Conservation (phyloP, 2,888 invertebrate species). For the Andrena marginata region DNA sequence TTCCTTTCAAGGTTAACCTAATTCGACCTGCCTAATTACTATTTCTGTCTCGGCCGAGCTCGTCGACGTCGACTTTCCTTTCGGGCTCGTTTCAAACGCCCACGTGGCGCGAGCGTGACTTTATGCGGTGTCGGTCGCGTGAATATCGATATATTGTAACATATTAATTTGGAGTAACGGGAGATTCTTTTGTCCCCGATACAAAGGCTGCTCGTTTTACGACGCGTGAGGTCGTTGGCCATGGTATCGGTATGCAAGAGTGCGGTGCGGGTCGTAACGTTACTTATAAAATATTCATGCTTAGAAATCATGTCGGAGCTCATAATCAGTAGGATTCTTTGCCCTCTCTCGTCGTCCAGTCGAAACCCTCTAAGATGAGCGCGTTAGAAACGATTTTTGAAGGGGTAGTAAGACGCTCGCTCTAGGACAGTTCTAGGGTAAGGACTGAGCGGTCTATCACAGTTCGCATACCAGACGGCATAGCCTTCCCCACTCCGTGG, state of each 20-base stretch:
- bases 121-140: constrained; percentile 33
- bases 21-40: constrained; percentile 69
- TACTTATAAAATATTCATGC: background rate
- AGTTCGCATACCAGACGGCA: no score
- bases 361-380: no score
- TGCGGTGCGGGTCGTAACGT: constrained; percentile 7
- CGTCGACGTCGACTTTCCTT: constrained; percentile 55
- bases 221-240: constrained; percentile 37
- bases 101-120: constrained; percentile 54
- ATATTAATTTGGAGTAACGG: constrained; percentile 70
- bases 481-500: no score
- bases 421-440: no score
- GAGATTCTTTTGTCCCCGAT: constrained; percentile 41
- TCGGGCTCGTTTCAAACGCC: constrained; percentile 54
- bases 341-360: no score
- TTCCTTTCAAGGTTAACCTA: constrained; percentile 64
- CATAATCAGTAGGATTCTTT: background rate
- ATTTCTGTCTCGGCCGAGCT: constrained; percentile 61
- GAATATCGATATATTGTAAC: constrained; percentile 64
- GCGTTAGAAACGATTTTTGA: no score
- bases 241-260: constrained; percentile 29
- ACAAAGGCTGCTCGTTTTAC: constrained; percentile 34
- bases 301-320: background rate
- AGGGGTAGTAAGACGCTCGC: no score
- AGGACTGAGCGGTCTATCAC: no score